Evolutionary conservation across 1,140 invertebrate species (phyloP), one percentile per base, ranked within the genome.

Genomic region (Aphaenogaster rudis): DNA sequence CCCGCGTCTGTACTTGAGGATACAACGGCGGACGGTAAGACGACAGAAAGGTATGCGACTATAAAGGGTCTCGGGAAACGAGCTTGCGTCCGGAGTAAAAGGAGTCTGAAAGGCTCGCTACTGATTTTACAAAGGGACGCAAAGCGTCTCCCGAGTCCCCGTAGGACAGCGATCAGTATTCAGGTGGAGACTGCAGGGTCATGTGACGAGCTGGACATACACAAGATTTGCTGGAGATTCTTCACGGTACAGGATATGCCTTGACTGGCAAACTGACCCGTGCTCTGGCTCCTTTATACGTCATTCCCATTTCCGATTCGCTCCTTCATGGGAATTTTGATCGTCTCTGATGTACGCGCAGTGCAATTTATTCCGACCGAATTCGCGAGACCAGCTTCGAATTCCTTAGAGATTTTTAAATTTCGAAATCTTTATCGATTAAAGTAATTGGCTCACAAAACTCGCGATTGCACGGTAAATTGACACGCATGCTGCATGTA

Each of bases 111-210:
- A 86, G 88, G 79, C 64, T 79, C 74, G 82, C 91, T 91, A 92
- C 90, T 92, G 91, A 92, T 92, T 92, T 92, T 88, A 92, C 91
- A 92, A 92, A 92, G 90, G 88, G 88, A 91, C 86, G 87, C 84
- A 86, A 79, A 91, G 86, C 88, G 88, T 87, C 87, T 66, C 69
- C 74, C 17, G 88, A 59, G 72, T 86, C 77, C 76, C 72, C 39
- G 52, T n/a, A 67, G 86, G 61, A 81, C 45, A 54, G 28, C 64
- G 88, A 92, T 92, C 91, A 88, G 91, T 91, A 92, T 92, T 92
- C 91, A 91, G 90, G 36, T 66, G 79, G 77, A 82, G 85, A 66
- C 66, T 57, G 67, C 64, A 45, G 90, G 91, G 90, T 92, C 91
- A 90, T 90, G 91, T 82, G 88, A 90, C 87, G 89, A 82, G 87